Evolutionary conservation across 2,888 invertebrate species (phyloP), one percentile per base, ranked within the genome.

Genomic region (Imbricaverruca yamaguchii): DNA sequence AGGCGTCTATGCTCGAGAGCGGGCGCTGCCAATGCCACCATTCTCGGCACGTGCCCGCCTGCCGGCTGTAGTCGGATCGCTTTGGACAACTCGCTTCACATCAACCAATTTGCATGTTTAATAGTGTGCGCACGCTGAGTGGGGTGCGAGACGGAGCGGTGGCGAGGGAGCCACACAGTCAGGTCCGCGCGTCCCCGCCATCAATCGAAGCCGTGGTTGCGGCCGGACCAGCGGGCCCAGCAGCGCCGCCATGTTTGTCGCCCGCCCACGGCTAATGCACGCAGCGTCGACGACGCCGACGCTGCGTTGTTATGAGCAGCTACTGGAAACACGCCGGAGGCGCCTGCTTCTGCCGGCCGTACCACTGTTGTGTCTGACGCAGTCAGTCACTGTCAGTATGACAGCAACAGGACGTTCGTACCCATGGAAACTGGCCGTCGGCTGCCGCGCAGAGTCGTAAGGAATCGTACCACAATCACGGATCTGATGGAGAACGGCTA

Each of bases 231-330:
- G 67, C 23, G 67, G 63, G 65, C 65, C 69, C 15, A 6, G 12
- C 69, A 12, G 69, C 69, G 69, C 39, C 69, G 39, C 23, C 23
- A 15, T 25, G 69, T 69, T 69, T 69, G 69, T 69, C 69, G 69
- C 15, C 15, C 67, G 69, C 69, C 69, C 39, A 39, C 69, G 69
- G 69, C 69, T 69, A 69, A 69, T 69, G 39, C 69, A 15, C 39
- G 39, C 21, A 63, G 63, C 15, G 15, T 13, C 67, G 67, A 67
- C 67, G 67, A 25, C 6, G 13, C 25, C 67, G 67, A 67, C 67
- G 25, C 67, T 10, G 67, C 25, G 25, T 39, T 25, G 69, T 69
- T 69, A 69, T 69, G 69, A 3, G 69, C 69, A 39, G 10, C 67
- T 67, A n/a, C 25, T 67, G 67, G 13, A 12, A 25, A n/a, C 67